These are phyloP conservation scores for Sycobia sp. DNA, from an alignment of 1,140 invertebrate species.

Conservation along the genomic window DNA sequence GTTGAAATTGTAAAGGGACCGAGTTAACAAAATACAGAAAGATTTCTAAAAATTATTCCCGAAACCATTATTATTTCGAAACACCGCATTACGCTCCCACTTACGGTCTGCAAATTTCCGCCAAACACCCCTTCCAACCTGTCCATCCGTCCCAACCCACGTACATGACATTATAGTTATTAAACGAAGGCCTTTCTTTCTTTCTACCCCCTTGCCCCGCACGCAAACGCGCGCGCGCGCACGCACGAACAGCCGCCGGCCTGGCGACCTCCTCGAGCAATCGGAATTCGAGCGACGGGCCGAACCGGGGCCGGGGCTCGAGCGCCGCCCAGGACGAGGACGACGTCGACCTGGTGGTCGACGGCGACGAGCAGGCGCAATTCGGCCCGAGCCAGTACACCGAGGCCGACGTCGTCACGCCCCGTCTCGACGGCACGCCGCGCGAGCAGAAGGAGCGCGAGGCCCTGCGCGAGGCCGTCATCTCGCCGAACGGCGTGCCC, in stretches of 20 bases:
- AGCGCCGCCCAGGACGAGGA: slow-evolving; percentile 67
- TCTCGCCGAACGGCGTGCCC: slow-evolving; percentile 56
- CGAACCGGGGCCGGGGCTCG: slow-evolving; percentile 1
- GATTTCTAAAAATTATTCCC: no score
- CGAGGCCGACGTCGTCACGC: slow-evolving; percentile 72
- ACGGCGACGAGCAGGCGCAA: slow-evolving; percentile 74
- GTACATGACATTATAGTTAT: no score
- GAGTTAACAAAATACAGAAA: no score
- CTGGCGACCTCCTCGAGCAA: slow-evolving; percentile 64
- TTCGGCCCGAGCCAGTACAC: slow-evolving; percentile 87
- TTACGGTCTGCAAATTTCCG: no score
- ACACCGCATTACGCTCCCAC: no score
- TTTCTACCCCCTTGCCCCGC: no score
- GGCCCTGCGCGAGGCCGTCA: slow-evolving; percentile 67
- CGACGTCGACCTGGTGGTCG: slow-evolving; percentile 80
- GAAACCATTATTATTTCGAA: no score
- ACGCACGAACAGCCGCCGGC: slow-evolving; percentile 56
- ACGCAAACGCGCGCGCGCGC: no score
- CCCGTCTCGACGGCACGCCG: slow-evolving; percentile 63
- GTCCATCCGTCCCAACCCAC: no score
- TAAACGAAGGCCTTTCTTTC: no score
- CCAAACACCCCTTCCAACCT: no score
- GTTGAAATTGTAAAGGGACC: no score
- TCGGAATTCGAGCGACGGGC: slow-evolving; percentile 43
- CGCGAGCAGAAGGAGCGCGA: slow-evolving; percentile 66